Percentiles rank a stretch among this genome's conserved stretches.
phyloP scores from a whole-genome alignment of 2,113 vertebrate genomes.

The Columbina picui region DNA sequence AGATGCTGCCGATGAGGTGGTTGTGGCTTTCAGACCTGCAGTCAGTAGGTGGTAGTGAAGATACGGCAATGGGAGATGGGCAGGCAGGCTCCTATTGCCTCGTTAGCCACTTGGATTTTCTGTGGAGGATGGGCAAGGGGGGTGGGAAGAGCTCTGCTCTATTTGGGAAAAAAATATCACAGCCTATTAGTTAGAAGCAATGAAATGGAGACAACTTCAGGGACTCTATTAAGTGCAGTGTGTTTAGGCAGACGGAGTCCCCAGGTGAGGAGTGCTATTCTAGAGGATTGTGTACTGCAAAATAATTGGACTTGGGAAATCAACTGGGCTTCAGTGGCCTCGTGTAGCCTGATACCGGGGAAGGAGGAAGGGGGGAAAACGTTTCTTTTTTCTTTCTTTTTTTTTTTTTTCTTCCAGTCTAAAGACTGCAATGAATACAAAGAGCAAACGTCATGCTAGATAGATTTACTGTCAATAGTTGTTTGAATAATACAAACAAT shows the following conservation, averaged over 20 bases:
- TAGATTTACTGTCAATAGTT: constrained; percentile 64
- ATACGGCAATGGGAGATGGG: constrained; percentile 10
- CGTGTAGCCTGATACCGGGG: constrained; percentile 68
- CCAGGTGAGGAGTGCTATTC: constrained; percentile 84
- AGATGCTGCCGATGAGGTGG: neutral
- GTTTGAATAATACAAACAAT: constrained; percentile 76
- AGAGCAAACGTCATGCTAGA: constrained; percentile 34
- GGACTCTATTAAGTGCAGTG: constrained; percentile 91
- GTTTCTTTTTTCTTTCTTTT: neutral
- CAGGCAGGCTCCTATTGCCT: constrained; percentile 23
- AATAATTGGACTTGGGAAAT: constrained; percentile 98
- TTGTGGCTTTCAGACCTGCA: constrained; percentile 47
- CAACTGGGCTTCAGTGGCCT: constrained; percentile 89
- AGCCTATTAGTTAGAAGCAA: constrained; percentile 93
- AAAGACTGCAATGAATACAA: constrained; percentile 72
- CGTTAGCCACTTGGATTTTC: constrained; percentile 76
- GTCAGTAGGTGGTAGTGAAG: constrained; percentile 65
- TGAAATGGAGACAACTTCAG: constrained; percentile 93
- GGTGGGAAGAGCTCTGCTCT: constrained; percentile 82
- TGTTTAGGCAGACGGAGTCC: constrained; percentile 89
- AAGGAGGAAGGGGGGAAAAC: neutral
- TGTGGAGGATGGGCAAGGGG: constrained; percentile 45
- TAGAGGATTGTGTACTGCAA: constrained; percentile 85
- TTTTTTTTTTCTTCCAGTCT: constrained; percentile 62
- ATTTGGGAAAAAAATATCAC: constrained; percentile 87